Evolutionary conservation across 2,797 vertebrate genomes (phyloP).

Genomic region (Anolis apletophallus): DNA sequence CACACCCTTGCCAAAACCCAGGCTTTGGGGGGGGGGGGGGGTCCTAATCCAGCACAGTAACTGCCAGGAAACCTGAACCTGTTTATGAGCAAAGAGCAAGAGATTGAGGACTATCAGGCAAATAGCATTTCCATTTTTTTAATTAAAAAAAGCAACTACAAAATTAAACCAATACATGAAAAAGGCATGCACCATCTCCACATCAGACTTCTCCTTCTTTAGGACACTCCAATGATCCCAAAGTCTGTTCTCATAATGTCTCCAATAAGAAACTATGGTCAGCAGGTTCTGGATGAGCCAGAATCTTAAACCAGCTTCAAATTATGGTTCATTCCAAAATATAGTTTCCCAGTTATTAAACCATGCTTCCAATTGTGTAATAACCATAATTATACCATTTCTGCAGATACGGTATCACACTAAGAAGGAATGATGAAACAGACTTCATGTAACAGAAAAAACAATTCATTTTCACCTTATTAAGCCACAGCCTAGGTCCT

Average conservation of each 20-base stretch:
- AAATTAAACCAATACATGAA: neutral
- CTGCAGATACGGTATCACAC: neutral
- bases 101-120: neutral
- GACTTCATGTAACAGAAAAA: too few relatives aligned
- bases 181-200: too few relatives aligned
- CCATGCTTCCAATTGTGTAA: neutral
- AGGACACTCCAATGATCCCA: neutral
- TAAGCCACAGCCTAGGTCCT: neutral
- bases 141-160: neutral
- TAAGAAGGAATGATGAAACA: neutral
- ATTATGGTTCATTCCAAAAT: neutral
- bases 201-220: neutral
- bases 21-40: too few relatives aligned
- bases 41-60: too few relatives aligned
- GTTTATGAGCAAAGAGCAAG: neutral
- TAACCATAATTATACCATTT: neutral
- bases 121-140: neutral
- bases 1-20: too few relatives aligned
- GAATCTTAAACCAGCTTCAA: neutral
- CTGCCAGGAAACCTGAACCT: too few relatives aligned
- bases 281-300: neutral
- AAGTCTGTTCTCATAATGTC: neutral
- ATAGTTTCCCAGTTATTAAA: neutral
- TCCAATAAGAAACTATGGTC: neutral
- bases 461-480: neutral